Base-by-base conservation (phyloP, 23 tunicate genomes). In the Styela clava region DNA sequence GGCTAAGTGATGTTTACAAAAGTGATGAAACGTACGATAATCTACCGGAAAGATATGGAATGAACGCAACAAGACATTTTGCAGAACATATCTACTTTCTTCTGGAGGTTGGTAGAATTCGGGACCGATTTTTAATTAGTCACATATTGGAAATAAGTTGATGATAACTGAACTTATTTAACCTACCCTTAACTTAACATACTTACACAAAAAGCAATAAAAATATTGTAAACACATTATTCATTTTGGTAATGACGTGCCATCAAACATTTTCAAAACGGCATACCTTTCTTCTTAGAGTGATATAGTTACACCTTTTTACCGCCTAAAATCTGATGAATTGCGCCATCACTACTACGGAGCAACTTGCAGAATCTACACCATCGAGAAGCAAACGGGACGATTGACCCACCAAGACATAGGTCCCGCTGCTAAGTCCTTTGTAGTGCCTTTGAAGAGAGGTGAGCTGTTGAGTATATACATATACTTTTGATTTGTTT, bases 61-160 rank as follows among this genome's bases (percentile, higher is more conserved):
- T 0, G 44, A 44, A 76, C 29, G 81, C 81, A 24, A 76, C 52
- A 21, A 52, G 81, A 52, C n/a, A 9, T 21, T 44, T 76, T 29
- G 81, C 68, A 76, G 44, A 68, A 26, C 81, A 76, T 24, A 76
- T 76, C 37, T 76, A 76, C 81, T 76, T 37, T 76, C 23, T 76
- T 52, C 27, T 76, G 44, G 32, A 24, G 78, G 78, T 72, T n/a
- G 16, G 56, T 44, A n/a, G 27, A 22, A 26, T 12, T 25, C 20
- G 20, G 63, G 18, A 56, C 20, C 20, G 20, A 18, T 61, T 19
- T 19, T 21, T 21, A 19, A 21, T 61, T 61, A 19, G 19, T n/a
- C n/a, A n/a, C n/a, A n/a, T n/a, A n/a, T n/a, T n/a, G n/a, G n/a
- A n/a, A n/a, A n/a, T n/a, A n/a, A n/a, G n/a, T n/a, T n/a, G n/a